Evolutionary conservation across 2,888 invertebrate genomes (phyloP).

Genomic region (Chelonus formosanus): DNA sequence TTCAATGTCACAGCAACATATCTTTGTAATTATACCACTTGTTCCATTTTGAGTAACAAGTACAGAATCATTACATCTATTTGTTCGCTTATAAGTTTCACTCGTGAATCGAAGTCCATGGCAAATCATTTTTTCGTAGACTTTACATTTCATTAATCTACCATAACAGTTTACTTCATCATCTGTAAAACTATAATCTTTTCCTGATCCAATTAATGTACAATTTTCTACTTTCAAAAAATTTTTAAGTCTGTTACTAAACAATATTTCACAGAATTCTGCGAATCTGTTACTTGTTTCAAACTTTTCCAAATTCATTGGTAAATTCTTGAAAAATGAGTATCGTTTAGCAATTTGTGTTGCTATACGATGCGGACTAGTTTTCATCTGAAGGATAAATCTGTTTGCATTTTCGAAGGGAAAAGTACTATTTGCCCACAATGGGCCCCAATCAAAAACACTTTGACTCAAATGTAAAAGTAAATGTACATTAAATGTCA

Average conservation of each 20-base stretch:
- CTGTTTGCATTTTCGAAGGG: constrained; percentile 30
- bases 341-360: constrained; percentile 36
- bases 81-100: constrained; percentile 6
- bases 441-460: constrained; percentile 25
- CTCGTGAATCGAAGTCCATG: constrained; percentile 20
- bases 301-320: not conserved
- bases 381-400: constrained; percentile 13
- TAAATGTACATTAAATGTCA: constrained; percentile 31
- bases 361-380: constrained; percentile 20
- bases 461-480: constrained; percentile 26
- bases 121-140: constrained; percentile 14
- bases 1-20: constrained; percentile 3
- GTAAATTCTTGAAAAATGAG: not conserved
- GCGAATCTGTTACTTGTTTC: constrained; percentile 1
- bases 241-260: constrained; percentile 17
- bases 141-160: constrained; percentile 6
- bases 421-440: constrained; percentile 31
- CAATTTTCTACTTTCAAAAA: constrained; percentile 14
- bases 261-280: constrained; percentile 3
- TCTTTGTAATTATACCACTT: constrained; percentile 5
- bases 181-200: constrained; percentile 3
- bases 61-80: constrained; percentile 7
- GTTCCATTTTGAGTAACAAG: constrained; percentile 7
- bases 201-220: constrained; percentile 11
- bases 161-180: constrained; percentile 7